Base-by-base conservation (phyloP, 2,797 vertebrate species). In the Poeciliopsis gracilis region DNA sequence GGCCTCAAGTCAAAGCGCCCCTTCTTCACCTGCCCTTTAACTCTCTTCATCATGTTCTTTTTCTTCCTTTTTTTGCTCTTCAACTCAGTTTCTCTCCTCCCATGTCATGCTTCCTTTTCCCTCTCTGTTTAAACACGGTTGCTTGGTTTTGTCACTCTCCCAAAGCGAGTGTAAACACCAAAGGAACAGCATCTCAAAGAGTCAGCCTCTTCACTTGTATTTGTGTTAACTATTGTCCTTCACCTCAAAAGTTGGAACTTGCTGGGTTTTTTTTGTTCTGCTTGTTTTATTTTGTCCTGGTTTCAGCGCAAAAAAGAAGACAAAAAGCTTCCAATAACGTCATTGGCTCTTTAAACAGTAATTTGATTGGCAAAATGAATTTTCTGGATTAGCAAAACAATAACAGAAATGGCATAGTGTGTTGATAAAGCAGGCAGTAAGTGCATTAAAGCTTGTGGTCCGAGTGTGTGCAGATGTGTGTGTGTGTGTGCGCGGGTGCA, bases 21-120 rank as follows among this genome's bases (percentile, higher is more conserved):
- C 90, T 93, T 93, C 84, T 89, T 89, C 93, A 87, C 83, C 93
- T 96, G 95, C 94, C 96, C 94, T 96, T 97, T 95, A 93, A 89
- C 82, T 94, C 91, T 85, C 88, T 89, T 88, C 88, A 76, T 77
- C 84, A 75, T 59, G 82, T 88, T 85, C 80, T 80, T 86, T 43
- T 67, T 53, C 36, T 89, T 90, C 85, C 85, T 90, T 87, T 84
- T 88, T 92, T 85, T 92, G 89, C 86, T 84, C 92, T 93, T 95
- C 90, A 90, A 82, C 85, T 78, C 80, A 77, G 83, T 84, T 73
- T 82, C 79, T 33, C 55, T 77, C 63, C 61, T 86, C 77, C 46
- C 78, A 76, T 76, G 28, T 78, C 41, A 45, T 47, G 71, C 16
- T 69, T 77, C 82, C 83, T 7, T 70, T 89, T 76, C 88, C 88